Evolutionary conservation across 2,113 vertebrate species (phyloP).

Genomic region (Centrocercus urophasianus): DNA sequence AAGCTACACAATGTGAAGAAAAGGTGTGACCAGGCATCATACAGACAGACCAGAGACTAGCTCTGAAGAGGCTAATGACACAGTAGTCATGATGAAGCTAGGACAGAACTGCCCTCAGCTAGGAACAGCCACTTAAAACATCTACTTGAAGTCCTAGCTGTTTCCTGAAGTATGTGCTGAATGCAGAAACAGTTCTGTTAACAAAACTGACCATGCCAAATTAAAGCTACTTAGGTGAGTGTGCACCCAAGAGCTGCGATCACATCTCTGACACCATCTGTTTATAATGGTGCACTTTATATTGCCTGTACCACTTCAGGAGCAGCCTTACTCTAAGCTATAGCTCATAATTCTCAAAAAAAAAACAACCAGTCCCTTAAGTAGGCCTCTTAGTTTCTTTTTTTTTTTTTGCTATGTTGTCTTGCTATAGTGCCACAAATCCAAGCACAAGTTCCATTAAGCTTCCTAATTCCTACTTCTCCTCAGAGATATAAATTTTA

Average conservation of each 20-base stretch:
- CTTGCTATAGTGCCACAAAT: neutral
- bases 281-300: neutral
- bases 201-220: neutral
- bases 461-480: neutral
- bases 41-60: neutral
- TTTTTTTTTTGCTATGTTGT: neutral
- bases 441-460: neutral
- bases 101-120: neutral
- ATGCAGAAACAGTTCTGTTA: neutral
- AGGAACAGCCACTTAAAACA: neutral
- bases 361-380: neutral
- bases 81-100: neutral
- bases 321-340: conserved; percentile 1
- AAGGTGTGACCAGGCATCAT: neutral
- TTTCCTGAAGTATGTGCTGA: rapidly evolving
- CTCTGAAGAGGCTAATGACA: neutral
- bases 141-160: neutral
- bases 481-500: neutral
- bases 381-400: neutral
- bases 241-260: neutral
- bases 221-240: neutral
- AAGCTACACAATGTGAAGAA: neutral
- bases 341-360: neutral
- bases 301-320: neutral
- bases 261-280: neutral